Evolutionary conservation across 2,888 invertebrate species (phyloP), one percentile per base, ranked within the genome.

Genomic region (Oscheius sp.): DNA sequence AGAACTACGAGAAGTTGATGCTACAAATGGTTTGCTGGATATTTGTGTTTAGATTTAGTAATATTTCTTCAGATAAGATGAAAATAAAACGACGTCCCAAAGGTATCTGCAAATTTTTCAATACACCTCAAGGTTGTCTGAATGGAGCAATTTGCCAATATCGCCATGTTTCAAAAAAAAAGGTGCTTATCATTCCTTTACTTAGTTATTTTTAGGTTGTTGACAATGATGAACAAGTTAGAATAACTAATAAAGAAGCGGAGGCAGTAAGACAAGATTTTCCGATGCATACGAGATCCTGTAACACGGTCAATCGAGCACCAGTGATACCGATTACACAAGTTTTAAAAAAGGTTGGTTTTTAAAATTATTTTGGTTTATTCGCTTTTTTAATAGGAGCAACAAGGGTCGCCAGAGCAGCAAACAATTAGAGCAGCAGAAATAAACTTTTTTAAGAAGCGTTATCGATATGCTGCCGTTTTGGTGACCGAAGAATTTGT

Each of bases 61-160:
- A n/a, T n/a, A n/a, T n/a, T n/a, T n/a, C n/a, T n/a, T n/a, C n/a
- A n/a, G n/a, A n/a, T n/a, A n/a, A n/a, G n/a, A n/a, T n/a, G n/a
- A n/a, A n/a, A n/a, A n/a, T n/a, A n/a, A n/a, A n/a, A n/a, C n/a
- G n/a, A n/a, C n/a, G n/a, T n/a, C n/a, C n/a, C n/a, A n/a, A n/a
- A n/a, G n/a, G n/a, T n/a, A n/a, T n/a, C n/a, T 41, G 63, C 30
- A 30, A 12, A 17, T 63, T 33, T 33, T 63, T 63, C 63, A 63
- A 63, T 26, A 33, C 63, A 14, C 14, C 28, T 12, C 24, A 36
- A 9, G 50, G 63, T 22, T 63, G 63, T 33, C 30, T n/a, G 12
- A n/a, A 17, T 30, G 63, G 63, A 47, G 36, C 47, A 17, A 30
- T 20, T 20, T 63, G 63, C 20, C 49, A 17, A 32, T 63, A 36